A percentile compares a stretch with the other conserved stretches of the same genome.
Evolutionary conservation across 2,888 invertebrate genomes (phyloP).

Genomic region (Tribolium freemani): DNA sequence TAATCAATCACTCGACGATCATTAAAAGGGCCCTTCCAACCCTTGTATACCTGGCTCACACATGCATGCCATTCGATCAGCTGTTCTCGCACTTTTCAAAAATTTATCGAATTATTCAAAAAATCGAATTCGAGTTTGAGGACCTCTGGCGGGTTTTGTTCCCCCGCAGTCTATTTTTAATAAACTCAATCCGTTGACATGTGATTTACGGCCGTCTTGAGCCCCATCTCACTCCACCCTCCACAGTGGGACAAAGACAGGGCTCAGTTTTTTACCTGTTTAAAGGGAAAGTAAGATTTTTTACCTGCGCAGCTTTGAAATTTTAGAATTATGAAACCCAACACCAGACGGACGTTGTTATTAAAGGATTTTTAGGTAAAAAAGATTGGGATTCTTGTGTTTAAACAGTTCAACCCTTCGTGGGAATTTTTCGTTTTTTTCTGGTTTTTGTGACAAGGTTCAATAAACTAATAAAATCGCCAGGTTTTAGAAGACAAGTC

Average conservation of each 20-base stretch:
- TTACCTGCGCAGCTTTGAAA: constrained; percentile 44
- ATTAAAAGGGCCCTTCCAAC: constrained; percentile 52
- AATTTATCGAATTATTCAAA: background rate
- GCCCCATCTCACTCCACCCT: background rate
- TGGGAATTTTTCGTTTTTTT: constrained; percentile 24
- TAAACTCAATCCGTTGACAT: constrained; percentile 45
- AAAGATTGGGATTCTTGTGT: constrained; percentile 39
- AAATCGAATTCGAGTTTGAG: background rate
- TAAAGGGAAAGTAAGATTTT: constrained; percentile 42
- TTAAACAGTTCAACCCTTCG: constrained; percentile 40
- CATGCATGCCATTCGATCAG: background rate
- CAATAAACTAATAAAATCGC: constrained; percentile 33
- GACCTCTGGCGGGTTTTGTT: background rate
- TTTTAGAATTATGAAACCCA: constrained; percentile 47
- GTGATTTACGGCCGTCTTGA: constrained; percentile 41
- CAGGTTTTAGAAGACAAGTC: constrained; percentile 20
- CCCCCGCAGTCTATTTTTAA: constrained; percentile 37
- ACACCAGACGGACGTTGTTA: constrained; percentile 45
- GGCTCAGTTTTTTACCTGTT: constrained; percentile 36
- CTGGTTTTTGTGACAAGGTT: background rate
- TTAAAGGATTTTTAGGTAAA: constrained; percentile 44
- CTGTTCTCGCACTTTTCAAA: background rate
- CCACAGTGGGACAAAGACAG: background rate
- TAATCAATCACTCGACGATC: constrained; percentile 60
- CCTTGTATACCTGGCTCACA: constrained; percentile 1